Evolutionary conservation across 2,888 invertebrate genomes (phyloP).

Genomic region (Heterodera filipjevi): DNA sequence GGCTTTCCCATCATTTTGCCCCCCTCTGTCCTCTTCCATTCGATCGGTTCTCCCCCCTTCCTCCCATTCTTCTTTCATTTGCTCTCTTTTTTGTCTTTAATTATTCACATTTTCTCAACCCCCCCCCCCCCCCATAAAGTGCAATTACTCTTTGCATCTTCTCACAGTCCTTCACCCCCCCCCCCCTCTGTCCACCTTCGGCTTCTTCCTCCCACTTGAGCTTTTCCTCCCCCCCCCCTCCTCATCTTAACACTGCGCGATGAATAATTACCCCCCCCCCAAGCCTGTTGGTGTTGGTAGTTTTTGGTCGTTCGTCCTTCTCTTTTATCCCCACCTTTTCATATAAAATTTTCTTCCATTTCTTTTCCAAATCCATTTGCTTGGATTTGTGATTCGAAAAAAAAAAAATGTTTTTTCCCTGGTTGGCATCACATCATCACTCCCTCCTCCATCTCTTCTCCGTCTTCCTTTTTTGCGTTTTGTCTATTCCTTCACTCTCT

Average conservation of each 20-base stretch:
- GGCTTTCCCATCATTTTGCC: no score
- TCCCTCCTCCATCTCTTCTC: neutral
- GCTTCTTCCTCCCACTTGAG: neutral
- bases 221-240: neutral
- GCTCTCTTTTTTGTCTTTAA: neutral
- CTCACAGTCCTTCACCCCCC: neutral
- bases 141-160: neutral
- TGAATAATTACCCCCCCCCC: neutral
- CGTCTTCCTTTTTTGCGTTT: neutral
- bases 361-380: neutral
- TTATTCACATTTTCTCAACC: neutral
- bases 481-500: neutral
- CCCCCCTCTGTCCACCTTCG: neutral
- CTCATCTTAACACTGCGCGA: neutral
- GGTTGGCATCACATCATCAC: neutral
- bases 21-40: neutral
- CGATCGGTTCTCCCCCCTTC: neutral
- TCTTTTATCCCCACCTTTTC: neutral
- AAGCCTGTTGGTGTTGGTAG: conserved; percentile 5
- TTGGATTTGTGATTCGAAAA: no score
- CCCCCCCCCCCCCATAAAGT: neutral
- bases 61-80: neutral
- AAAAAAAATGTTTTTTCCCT: neutral
- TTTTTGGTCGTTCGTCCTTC: neutral
- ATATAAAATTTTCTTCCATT: neutral